Evolutionary conservation across 2,797 vertebrate species (phyloP).

Genomic region (Petrocephalus sullivani): DNA sequence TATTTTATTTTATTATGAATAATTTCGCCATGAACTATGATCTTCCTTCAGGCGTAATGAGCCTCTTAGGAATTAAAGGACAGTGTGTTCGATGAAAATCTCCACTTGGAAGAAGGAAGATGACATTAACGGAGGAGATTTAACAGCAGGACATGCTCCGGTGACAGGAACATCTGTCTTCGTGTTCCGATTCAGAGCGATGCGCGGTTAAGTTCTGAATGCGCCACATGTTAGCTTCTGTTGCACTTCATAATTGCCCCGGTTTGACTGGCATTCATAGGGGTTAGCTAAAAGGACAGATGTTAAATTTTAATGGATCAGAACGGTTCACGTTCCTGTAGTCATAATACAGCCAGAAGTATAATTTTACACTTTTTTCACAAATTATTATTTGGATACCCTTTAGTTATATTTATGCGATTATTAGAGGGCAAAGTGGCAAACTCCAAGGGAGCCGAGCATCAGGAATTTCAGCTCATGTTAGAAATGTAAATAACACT

Average conservation of each 20-base stretch:
- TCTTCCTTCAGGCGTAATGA: conserved; percentile 58
- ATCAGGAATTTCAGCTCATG: neutral
- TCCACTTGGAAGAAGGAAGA: conserved; percentile 25
- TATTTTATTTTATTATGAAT: conserved; percentile 43
- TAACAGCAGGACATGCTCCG: conserved; percentile 38
- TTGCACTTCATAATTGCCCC: neutral
- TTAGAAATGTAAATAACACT: neutral
- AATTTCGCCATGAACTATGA: conserved; percentile 64
- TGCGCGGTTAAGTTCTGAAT: neutral
- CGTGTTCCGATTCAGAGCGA: conserved; percentile 28
- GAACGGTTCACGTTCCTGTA: conserved; percentile 5
- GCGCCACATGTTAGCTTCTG: neutral
- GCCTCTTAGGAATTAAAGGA: conserved; percentile 38
- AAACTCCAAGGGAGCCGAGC: neutral
- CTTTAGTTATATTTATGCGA: neutral
- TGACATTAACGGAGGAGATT: conserved; percentile 11
- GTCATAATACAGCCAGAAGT: neutral
- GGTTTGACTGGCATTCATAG: neutral
- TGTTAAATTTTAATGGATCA: conserved; percentile 9
- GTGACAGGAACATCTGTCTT: conserved; percentile 47
- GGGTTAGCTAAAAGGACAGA: conserved; percentile 4
- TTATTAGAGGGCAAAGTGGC: neutral
- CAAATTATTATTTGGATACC: neutral
- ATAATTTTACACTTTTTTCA: neutral
- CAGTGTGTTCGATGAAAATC: conserved; percentile 27